phyloP scores from a whole-genome alignment of 2,888 invertebrate genomes.

The Lepetodrilus schrolli region DNA sequence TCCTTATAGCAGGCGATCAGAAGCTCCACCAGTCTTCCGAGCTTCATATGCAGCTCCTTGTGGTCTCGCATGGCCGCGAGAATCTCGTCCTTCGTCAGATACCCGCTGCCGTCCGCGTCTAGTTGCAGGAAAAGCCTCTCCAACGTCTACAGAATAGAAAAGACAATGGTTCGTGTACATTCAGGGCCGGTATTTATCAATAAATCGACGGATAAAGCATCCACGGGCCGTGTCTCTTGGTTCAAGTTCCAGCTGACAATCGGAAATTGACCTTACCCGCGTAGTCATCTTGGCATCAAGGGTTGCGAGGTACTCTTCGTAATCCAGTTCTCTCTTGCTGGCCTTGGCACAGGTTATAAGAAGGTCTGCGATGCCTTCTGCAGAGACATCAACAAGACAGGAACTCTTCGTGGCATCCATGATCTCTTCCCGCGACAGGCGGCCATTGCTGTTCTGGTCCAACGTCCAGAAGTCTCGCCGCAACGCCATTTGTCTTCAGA shows the following conservation, averaged over 20 bases:
- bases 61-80: background rate
- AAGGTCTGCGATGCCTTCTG: background rate
- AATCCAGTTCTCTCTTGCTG: conserved; percentile 1
- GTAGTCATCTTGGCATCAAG: conserved; percentile 4
- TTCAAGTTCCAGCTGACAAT: no score
- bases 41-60: background rate
- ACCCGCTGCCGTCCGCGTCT: conserved; percentile 14
- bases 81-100: background rate
- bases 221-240: no score
- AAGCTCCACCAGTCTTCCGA: background rate
- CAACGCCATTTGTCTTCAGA: background rate
- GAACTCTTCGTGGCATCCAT: conserved; percentile 10
- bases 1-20: conserved; percentile 13
- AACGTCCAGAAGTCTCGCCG: conserved; percentile 5
- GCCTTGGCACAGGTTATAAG: background rate
- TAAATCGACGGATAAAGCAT: no score
- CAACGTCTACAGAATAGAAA: background rate
- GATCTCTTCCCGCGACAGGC: background rate
- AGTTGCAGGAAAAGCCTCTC: conserved; percentile 12
- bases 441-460: background rate
- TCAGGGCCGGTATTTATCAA: no score
- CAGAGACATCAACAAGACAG: background rate
- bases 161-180: no score
- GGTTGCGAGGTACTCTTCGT: conserved; percentile 1
- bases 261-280: no score